Conservation (phyloP, 2,888 invertebrate species). For the Dasysyrphus tricinctus region DNA sequence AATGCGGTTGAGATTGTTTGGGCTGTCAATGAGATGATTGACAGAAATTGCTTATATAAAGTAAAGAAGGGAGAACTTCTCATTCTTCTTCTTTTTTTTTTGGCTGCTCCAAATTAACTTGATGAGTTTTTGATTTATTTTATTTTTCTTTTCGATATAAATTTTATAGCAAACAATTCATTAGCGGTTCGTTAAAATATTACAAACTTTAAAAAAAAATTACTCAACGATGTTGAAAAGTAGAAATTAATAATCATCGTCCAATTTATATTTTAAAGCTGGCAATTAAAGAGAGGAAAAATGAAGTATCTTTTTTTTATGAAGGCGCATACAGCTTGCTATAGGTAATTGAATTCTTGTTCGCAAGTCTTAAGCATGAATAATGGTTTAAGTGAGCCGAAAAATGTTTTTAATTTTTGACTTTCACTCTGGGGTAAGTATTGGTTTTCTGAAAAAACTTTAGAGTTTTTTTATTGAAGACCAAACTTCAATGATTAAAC, state of each 20-base stretch:
- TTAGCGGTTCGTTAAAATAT: slow-evolving; percentile 57
- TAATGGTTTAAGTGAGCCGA: slow-evolving; percentile 7
- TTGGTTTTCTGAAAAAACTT: not conserved
- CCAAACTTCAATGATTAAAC: too few species aligned
- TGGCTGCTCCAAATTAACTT: slow-evolving; percentile 31
- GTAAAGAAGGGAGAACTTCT: slow-evolving; percentile 6
- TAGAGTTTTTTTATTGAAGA: not conserved
- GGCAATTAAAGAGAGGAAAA: slow-evolving; percentile 7
- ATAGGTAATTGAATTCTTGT: slow-evolving; percentile 11
- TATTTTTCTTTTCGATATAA: slow-evolving; percentile 32
- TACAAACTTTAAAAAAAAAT: not conserved
- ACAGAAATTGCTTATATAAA: slow-evolving; percentile 31
- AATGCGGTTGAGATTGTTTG: slow-evolving; percentile 45
- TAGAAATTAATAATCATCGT: slow-evolving; percentile 32
- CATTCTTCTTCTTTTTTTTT: not conserved
- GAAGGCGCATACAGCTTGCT: not conserved
- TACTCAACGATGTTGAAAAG: slow-evolving; percentile 5
- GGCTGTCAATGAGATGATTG: slow-evolving; percentile 63
- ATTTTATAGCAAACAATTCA: slow-evolving; percentile 51
- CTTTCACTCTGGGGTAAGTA: not conserved
- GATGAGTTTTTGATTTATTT: slow-evolving; percentile 37
- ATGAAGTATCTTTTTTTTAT: slow-evolving; percentile 7
- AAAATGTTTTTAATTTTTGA: not conserved
- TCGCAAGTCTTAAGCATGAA: not conserved
- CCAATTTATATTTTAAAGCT: slow-evolving; percentile 11